These are phyloP conservation scores for Acanthurus lineatus DNA, from an alignment of 2,797 vertebrate species.

Conservation along the genomic window DNA sequence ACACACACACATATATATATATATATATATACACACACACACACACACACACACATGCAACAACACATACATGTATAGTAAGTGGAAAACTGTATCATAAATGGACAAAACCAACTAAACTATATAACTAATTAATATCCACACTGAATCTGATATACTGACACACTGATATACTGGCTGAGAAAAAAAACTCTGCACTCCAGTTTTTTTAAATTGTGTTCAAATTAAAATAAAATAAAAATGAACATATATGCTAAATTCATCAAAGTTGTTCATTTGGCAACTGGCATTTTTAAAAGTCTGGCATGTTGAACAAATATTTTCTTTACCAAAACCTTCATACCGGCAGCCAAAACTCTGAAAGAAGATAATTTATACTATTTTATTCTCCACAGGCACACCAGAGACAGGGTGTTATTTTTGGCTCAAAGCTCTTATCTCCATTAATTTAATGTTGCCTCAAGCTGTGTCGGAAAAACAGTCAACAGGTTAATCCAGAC, in stretches of 20 bases:
- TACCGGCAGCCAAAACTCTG: slow-evolving; percentile 86
- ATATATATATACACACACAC: too few relatives aligned
- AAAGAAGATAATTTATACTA: slow-evolving; percentile 85
- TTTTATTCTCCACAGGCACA: slow-evolving; percentile 88
- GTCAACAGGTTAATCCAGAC: slow-evolving; percentile 73
- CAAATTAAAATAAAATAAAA: neutral
- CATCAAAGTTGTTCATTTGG: slow-evolving; percentile 23
- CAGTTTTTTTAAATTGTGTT: neutral
- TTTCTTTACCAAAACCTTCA: slow-evolving; percentile 84
- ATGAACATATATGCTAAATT: neutral
- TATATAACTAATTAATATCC: too few relatives aligned
- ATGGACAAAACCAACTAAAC: neutral
- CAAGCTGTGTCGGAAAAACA: slow-evolving; percentile 83
- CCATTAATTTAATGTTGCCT: slow-evolving; percentile 91
- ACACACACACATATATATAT: neutral
- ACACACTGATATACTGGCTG: neutral
- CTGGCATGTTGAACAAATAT: slow-evolving; percentile 33
- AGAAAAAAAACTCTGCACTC: neutral
- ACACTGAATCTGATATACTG: too few relatives aligned
- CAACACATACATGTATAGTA: neutral
- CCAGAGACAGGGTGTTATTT: slow-evolving; percentile 88
- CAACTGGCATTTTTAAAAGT: slow-evolving; percentile 2
- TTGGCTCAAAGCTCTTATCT: slow-evolving; percentile 89
- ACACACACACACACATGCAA: neutral
- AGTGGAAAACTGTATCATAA: slow-evolving; percentile 19